Evolutionary conservation across 2,113 vertebrate species (phyloP).

Genomic region (Gila orcuttii): DNA sequence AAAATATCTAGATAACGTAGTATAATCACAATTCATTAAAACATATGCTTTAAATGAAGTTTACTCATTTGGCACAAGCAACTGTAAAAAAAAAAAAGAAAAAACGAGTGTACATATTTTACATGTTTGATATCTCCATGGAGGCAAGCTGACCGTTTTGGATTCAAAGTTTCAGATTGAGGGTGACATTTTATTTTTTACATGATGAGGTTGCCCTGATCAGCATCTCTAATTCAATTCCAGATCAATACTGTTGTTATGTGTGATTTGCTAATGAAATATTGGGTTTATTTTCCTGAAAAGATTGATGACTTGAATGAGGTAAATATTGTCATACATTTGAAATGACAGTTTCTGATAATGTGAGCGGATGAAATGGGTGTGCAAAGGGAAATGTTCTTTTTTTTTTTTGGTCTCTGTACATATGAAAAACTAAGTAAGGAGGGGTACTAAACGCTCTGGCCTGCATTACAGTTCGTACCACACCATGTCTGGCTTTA

Average conservation of each 20-base stretch:
- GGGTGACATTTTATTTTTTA: conserved; percentile 44
- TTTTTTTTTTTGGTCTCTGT: conserved; percentile 55
- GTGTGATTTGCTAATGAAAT: conserved; percentile 15
- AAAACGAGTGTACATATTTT: conserved; percentile 32
- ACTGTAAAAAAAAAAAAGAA: not conserved
- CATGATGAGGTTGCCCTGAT: conserved; percentile 25
- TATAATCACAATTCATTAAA: conserved; percentile 24
- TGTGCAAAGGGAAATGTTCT: conserved; percentile 13
- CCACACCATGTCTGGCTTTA: conserved; percentile 75
- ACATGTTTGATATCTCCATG: conserved; percentile 32
- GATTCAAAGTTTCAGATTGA: conserved; percentile 13
- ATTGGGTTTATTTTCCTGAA: conserved; percentile 25
- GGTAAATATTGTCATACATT: conserved; percentile 11
- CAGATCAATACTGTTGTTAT: conserved; percentile 3
- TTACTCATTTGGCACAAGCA: conserved; percentile 26
- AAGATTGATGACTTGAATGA: not conserved
- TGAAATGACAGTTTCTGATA: not conserved
- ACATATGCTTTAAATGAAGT: conserved; percentile 2
- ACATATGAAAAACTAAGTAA: conserved; percentile 50
- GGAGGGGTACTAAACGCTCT: conserved; percentile 37
- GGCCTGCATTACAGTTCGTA: conserved; percentile 51
- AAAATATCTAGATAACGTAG: too few species aligned
- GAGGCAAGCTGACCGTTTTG: conserved; percentile 24
- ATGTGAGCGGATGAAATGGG: not conserved
- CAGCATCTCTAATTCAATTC: not conserved